phyloP scores from a whole-genome alignment of 2,797 vertebrate genomes.

The Gymnoscopelus braueri region DNA sequence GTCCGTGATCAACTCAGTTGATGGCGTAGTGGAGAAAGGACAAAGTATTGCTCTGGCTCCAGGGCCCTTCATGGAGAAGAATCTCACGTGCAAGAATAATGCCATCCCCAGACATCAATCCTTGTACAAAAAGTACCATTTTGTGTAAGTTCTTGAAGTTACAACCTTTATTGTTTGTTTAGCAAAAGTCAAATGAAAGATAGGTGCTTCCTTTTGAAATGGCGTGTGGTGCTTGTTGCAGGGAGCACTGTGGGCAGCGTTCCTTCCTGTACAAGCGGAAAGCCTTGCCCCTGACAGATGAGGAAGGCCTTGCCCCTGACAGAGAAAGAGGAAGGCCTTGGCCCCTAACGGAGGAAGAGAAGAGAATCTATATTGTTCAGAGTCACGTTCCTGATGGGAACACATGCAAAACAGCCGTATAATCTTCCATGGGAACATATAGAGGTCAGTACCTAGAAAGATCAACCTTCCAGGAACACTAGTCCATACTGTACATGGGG shows the following conservation, averaged over 20 bases:
- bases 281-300: slow-evolving; percentile 48
- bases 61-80: slow-evolving; percentile 41
- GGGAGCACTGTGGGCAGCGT: slow-evolving; percentile 51
- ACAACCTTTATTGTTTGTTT: slow-evolving; percentile 16
- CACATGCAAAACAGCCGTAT: background rate
- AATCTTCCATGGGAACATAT: too few species aligned
- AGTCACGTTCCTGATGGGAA: background rate
- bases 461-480: background rate
- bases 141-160: slow-evolving; percentile 52
- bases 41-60: slow-evolving; percentile 43
- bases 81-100: slow-evolving; percentile 44
- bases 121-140: slow-evolving; percentile 42
- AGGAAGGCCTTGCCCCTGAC: slow-evolving; percentile 19
- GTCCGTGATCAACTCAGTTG: slow-evolving; percentile 23
- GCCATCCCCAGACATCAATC: slow-evolving; percentile 37
- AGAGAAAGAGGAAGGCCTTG: slow-evolving; percentile 31
- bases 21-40: slow-evolving; percentile 1
- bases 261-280: slow-evolving; percentile 56
- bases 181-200: background rate
- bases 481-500: too few species aligned
- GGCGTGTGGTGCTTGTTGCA: slow-evolving; percentile 25
- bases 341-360: slow-evolving; percentile 49
- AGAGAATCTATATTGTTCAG: slow-evolving; percentile 28
- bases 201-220: background rate
- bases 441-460: too few species aligned